A percentile compares a stretch with the other conserved stretches of the same genome.
These are phyloP conservation scores for Poecilia wingei DNA, from an alignment of 2,797 vertebrate genomes.

Conservation along the genomic window DNA sequence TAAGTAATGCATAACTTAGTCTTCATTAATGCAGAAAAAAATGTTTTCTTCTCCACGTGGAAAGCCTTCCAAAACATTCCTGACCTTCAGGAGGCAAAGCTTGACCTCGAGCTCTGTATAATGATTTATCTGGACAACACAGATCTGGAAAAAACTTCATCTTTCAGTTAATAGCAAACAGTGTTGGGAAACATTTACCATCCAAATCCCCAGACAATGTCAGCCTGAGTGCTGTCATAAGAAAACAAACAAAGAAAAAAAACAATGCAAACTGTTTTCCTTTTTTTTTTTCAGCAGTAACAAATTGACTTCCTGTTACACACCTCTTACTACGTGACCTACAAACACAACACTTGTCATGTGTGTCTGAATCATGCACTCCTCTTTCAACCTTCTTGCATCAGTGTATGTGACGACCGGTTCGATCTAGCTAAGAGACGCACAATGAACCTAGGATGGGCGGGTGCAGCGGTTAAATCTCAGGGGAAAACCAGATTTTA, in stretches of 20 bases:
- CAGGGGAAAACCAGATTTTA: slow-evolving; percentile 4
- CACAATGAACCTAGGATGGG: slow-evolving; percentile 24
- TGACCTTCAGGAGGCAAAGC: slow-evolving; percentile 2
- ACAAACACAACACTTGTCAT: slow-evolving; percentile 47
- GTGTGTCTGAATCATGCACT: slow-evolving; percentile 69
- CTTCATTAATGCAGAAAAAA: background rate
- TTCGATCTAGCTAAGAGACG: slow-evolving; percentile 22
- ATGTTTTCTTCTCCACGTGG: background rate
- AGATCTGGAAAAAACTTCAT: slow-evolving; percentile 8
- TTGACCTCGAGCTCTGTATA: background rate
- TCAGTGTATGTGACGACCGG: slow-evolving; percentile 50
- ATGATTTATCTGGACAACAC: slow-evolving; percentile 19
- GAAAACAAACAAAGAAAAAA: background rate
- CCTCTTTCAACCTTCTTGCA: slow-evolving; percentile 46
- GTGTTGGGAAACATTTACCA: slow-evolving; percentile 17
- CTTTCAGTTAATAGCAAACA: slow-evolving; percentile 1
- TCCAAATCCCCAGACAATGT: background rate
- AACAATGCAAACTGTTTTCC: background rate
- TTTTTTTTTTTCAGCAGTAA: background rate
- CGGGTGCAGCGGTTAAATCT: slow-evolving; percentile 8
- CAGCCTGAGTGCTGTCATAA: background rate
- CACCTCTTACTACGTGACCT: slow-evolving; percentile 54
- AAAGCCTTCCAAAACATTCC: background rate
- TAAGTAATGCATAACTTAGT: background rate
- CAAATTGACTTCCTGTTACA: slow-evolving; percentile 15